These are phyloP conservation scores for Atractosteus spatula DNA, from an alignment of 2,113 vertebrate species.

Conservation along the genomic window DNA sequence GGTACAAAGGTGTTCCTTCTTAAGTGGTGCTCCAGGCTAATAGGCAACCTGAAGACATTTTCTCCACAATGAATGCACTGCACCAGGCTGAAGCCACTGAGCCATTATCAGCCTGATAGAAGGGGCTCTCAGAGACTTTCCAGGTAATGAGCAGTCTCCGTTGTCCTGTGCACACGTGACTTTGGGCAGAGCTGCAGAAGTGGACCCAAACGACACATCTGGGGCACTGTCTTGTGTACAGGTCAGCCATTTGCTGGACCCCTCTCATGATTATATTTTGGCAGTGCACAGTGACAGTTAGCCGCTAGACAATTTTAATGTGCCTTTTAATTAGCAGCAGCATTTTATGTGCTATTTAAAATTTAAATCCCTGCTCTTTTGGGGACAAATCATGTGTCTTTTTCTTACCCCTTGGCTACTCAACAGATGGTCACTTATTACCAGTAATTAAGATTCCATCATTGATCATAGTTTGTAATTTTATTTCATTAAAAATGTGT, in stretches of 20 bases:
- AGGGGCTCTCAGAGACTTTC: slow-evolving; percentile 12
- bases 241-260: slow-evolving; percentile 15
- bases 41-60: neutral
- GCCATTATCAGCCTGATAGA: slow-evolving; percentile 9
- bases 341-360: slow-evolving; percentile 45
- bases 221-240: slow-evolving; percentile 35
- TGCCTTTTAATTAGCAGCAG: slow-evolving; percentile 57
- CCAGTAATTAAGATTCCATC: slow-evolving; percentile 74
- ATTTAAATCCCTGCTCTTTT: slow-evolving; percentile 52
- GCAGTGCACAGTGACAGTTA: slow-evolving; percentile 8
- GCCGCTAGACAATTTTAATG: slow-evolving; percentile 40
- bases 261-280: slow-evolving; percentile 17
- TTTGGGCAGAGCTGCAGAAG: neutral
- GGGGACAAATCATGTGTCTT: slow-evolving; percentile 42
- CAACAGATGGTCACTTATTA: slow-evolving; percentile 83
- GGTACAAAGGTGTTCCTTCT: neutral
- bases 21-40: neutral
- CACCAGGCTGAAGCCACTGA: neutral
- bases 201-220: slow-evolving; percentile 11
- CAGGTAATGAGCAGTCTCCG: slow-evolving; percentile 18
- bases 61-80: neutral
- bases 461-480: slow-evolving; percentile 70
- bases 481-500: slow-evolving; percentile 67
- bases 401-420: slow-evolving; percentile 55
- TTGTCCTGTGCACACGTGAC: neutral